Evolutionary conservation across 2,888 invertebrate genomes (phyloP), one percentile per base, ranked within the genome.

Genomic region (Stenchaetothrips biformis): DNA sequence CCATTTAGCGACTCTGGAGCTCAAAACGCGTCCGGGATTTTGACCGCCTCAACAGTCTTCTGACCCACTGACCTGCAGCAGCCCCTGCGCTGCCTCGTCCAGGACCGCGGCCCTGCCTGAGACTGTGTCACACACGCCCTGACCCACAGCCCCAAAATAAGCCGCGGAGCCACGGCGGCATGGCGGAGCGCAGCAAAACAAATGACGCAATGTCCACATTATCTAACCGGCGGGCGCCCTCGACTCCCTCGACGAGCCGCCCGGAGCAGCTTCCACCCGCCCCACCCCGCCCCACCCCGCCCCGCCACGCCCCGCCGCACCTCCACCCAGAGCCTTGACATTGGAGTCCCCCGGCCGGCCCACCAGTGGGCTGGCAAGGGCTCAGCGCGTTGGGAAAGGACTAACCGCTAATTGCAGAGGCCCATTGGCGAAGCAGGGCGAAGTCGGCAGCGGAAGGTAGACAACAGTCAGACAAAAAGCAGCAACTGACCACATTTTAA

Each of bases 81-180:
- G n/a, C 67, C 4, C 67, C 67, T 9, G n/a, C n/a, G 9, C 67
- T 8, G 21, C 67, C 67, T 9, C 67, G n/a, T 9, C 67, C 67
- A n/a, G 8, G 8, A n/a, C n/a, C 37, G 1, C 37, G 37, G n/a
- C n/a, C n/a, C 67, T n/a, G 8, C 21, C n/a, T 8, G n/a, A 18
- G n/a, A 67, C 67, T 21, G 21, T 74, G 67, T 25, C 67, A 21
- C 67, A 74, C 67, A 74, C 21, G 21, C 37, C 67, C n/a, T 37
- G 67, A 74, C 67, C 67, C 67, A 74, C 67, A 74, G 25, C 67
- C 37, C 67, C n/a, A 74, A 74, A 74, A 74, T 74, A 74, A 74
- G 67, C 67, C 67, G 67, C 67, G 37, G 37, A 37, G 37, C 37
- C 37, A 37, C 37, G 37, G 2, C 37, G 37, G 2, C 37, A 37